Base-by-base conservation (phyloP, 2,888 invertebrate species). In the Arenicola marina region DNA sequence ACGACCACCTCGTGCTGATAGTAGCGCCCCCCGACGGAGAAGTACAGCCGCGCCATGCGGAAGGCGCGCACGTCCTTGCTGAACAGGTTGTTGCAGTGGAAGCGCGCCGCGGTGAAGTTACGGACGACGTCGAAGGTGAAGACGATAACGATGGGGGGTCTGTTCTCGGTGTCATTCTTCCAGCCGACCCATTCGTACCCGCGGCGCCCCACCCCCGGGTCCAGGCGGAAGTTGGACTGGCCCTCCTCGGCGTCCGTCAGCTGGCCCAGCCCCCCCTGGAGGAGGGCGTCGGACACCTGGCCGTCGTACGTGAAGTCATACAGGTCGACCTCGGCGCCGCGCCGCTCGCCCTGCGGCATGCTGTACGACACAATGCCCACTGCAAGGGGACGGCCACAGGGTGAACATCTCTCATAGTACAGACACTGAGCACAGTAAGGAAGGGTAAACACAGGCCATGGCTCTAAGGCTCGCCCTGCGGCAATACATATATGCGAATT, bases 81-180 rank as follows among this genome's bases (percentile, higher is more conserved):
- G 85, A 91, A 92, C 83, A 91, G 90, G 83, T 95, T 95, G 84
- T 92, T 93, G 83, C 90, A 90, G 85, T 89, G 91, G 62, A 95
- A 87, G 77, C 91, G 89, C 31, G 93, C 89, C 0, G 89, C 89
- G 48, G 89, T 90, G 85, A 95, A 94, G 83, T 94, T 93, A n/a
- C 93, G 87, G 63, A 93, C 90, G 77, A 88, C 87, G 79, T 94
- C 93, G 84, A 95, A 95, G 82, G 93, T 92, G 85, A 95, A 93
- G 1, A 89, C 87, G 46, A 95, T 86, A 74, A 90, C 89, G 15
- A 94, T 86, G 53, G 89, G 89, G 56, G 83, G 87, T 24, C 54
- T 53, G 31, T 59, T 32, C 31, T 24, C 33, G 29, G 65, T 55
- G 29, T 70, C 70, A 60, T 78, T 80, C 69, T 89, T 88, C 95